Base-by-base conservation (phyloP, 2,113 vertebrate species). In the Dromaius novaehollandiae region DNA sequence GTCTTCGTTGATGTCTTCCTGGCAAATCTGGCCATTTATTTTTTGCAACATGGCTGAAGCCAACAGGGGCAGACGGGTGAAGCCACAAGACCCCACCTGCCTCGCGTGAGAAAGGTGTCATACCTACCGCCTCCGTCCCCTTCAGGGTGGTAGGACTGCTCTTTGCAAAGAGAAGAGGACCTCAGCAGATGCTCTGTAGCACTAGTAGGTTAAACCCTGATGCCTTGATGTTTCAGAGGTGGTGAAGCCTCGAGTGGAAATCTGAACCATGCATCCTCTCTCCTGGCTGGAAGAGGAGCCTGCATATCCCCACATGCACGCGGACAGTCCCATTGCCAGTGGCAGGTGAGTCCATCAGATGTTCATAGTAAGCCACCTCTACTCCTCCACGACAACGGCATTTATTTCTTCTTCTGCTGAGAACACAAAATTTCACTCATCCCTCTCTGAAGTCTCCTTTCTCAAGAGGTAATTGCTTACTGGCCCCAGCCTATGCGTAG, bases 1-100 rank as follows among this genome's bases (percentile, higher is more conserved):
- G 96, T 97, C 97, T 98, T 97, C 96, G 93, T 97, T 42, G 82
- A 97, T 93, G 96, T 97, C 97, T 97, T 97, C 97, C 97, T 96
- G 95, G 95, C 95, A 96, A 93, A 95, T 93, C 91, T 3, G 58
- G 95, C 96, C 89, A 71, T 82, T 94, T 86, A 3, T 26, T 66
- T 83, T 86, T 73, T 91, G 88, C 89, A 90, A 83, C 82, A 4
- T 61, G 89, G 92, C 87, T 97, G 93, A 96, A 93, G 91, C 91
- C 93, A 60, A 34, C 5, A 0, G 7, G 75, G 79, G 74, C 0
- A 0, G 63, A 58, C 0, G 11, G 75, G 88, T 7, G 1, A 80
- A 86, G 77, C 87, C 0, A 0, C 80, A 26, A 76, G 70, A 48
- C 7, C 9, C 26, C 32, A 36, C 50, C 17, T 4, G 8, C 71